Conservation (phyloP, 1,140 invertebrate genomes). For the Drosophila setifemur region DNA sequence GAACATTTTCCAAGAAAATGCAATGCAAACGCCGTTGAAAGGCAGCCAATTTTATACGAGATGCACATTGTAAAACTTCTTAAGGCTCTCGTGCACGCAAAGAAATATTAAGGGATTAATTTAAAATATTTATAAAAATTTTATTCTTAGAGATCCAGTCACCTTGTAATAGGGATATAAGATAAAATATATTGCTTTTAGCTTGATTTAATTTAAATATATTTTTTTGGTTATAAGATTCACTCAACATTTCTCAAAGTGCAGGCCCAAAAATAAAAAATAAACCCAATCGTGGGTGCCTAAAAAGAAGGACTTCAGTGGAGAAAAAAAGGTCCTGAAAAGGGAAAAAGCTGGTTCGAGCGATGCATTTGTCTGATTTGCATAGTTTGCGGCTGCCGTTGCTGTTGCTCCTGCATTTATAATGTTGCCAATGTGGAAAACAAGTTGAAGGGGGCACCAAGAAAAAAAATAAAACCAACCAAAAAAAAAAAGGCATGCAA, state of each 20-base stretch:
- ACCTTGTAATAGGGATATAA: too few species aligned
- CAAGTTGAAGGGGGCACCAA: slow-evolving; percentile 9
- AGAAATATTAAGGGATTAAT: not conserved
- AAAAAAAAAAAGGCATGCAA: slow-evolving; percentile 38
- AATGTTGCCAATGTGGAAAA: slow-evolving; percentile 62
- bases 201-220: too few species aligned
- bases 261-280: too few species aligned
- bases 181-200: too few species aligned
- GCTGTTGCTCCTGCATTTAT: slow-evolving; percentile 73
- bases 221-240: too few species aligned
- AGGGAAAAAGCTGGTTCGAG: slow-evolving; percentile 7
- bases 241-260: too few species aligned
- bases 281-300: slow-evolving; percentile 12
- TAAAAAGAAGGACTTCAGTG: not conserved
- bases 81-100: slow-evolving; percentile 7
- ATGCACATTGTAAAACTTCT: slow-evolving; percentile 69
- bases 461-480: not conserved
- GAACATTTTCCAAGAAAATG: slow-evolving; percentile 57
- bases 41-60: slow-evolving; percentile 55
- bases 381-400: slow-evolving; percentile 61
- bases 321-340: too few species aligned
- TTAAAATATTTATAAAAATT: not conserved
- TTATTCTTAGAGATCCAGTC: too few species aligned
- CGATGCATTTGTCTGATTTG: slow-evolving; percentile 66
- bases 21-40: slow-evolving; percentile 46